Evolutionary conservation across 2,888 invertebrate genomes (phyloP), one percentile per base, ranked within the genome.

Genomic region (Hypsopygia costalis): DNA sequence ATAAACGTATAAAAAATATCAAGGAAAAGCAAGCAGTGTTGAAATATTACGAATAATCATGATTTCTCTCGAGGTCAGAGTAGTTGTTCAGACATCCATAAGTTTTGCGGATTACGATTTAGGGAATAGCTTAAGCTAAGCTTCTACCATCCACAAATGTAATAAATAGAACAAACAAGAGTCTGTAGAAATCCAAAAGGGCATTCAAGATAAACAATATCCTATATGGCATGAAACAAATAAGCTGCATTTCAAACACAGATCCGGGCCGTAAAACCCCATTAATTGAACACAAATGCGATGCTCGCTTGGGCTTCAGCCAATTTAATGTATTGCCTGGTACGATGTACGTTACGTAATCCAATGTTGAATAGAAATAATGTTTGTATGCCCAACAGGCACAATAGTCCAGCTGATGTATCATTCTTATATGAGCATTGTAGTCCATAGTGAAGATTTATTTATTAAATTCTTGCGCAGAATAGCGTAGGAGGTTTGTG

Each of bases 311-410:
- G 82, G 82, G 79, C 65, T 58, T 49, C 49, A 51, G 81, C 85
- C 86, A 86, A 81, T 80, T 74, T 81, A 80, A 81, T 81, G 79
- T 82, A 81, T 80, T 72, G 73, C 73, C 79, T 83, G 85, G 85
- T 82, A 79, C 73, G 65, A 56, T 48, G 11, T 58, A 50, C 51
- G 54, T 62, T 60, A 50, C 49, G 69, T 75, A 75, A 80, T 75
- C 73, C 74, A 54, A 70, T 59, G 68, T 63, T 75, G 70, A 78
- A 80, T 75, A 64, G 70, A 63, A 76, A 76, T 74, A 76, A 81
- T 76, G 67, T 64, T 58, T 30, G 20, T 37, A 9, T 33, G n/a
- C 33, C 25, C 11, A 25, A 28, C 10, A n/a, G 39, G 12, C 10
- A 33, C 12, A 31, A 32, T 32, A n/a, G n/a, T 11, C 32, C 9